These are phyloP conservation scores for Neomorphus geoffroyi DNA, from an alignment of 2,797 vertebrate genomes.

Conservation along the genomic window DNA sequence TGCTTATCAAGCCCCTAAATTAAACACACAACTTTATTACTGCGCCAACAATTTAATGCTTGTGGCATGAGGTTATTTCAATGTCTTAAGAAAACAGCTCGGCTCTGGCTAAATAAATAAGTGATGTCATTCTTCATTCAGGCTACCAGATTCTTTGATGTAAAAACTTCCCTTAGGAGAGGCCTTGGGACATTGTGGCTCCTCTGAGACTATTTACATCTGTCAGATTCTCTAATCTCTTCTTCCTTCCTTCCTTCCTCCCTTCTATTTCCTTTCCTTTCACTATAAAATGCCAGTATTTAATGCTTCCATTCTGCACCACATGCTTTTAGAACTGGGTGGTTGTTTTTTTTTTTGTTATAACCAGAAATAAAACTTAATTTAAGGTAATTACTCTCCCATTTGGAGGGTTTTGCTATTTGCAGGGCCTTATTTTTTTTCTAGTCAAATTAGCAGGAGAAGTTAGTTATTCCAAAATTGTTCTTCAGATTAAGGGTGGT, in stretches of 20 bases:
- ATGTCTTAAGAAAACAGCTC: constrained; percentile 74
- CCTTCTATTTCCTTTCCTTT: constrained; percentile 70
- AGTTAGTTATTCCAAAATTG: constrained; percentile 66
- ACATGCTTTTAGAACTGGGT: constrained; percentile 36
- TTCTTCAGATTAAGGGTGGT: constrained; percentile 1
- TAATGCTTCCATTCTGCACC: constrained; percentile 46
- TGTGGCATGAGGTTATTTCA: constrained; percentile 72
- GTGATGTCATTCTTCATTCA: constrained; percentile 77
- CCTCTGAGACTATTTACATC: constrained; percentile 76
- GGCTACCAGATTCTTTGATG: constrained; percentile 70
- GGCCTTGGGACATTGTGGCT: constrained; percentile 73
- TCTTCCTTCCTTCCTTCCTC: constrained; percentile 74
- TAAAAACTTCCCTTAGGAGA: constrained; percentile 67
- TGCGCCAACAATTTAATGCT: constrained; percentile 73
- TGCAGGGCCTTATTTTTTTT: constrained; percentile 65
- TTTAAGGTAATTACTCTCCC: constrained; percentile 79
- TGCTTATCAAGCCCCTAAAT: constrained; percentile 74
- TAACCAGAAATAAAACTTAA: constrained; percentile 78
- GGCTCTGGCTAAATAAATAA: constrained; percentile 77
- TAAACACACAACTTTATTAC: constrained; percentile 77
- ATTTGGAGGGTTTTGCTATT: constrained; percentile 69
- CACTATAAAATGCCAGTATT: constrained; percentile 20
- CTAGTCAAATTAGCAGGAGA: constrained; percentile 61
- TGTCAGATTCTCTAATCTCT: constrained; percentile 72
- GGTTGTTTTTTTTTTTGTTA: constrained; percentile 49